phyloP scores from a whole-genome alignment of 2,888 invertebrate genomes.

The Parnassius mnemosyne region DNA sequence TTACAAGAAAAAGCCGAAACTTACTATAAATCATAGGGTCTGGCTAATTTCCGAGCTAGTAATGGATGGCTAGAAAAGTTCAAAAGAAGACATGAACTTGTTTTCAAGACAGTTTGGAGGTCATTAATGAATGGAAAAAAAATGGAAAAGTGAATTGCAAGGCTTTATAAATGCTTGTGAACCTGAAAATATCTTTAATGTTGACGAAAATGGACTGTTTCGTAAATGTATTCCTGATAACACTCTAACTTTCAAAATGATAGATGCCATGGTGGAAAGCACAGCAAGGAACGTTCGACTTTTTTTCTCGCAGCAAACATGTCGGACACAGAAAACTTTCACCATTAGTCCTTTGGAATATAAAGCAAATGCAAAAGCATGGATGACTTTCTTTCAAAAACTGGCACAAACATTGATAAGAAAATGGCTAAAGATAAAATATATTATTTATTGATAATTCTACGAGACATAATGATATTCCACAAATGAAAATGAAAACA shows the following conservation, averaged over 20 bases:
- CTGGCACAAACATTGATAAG: slow-evolving; percentile 34
- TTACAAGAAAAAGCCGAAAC: no score
- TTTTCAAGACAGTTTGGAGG: no score
- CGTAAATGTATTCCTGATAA: slow-evolving; percentile 32
- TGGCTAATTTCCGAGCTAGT: no score
- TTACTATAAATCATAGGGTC: no score
- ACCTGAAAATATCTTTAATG: no score
- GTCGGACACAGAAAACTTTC: slow-evolving; percentile 30
- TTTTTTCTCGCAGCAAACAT: slow-evolving; percentile 27
- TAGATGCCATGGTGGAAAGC: slow-evolving; percentile 32
- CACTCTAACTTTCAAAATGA: slow-evolving; percentile 33
- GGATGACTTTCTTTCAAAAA: slow-evolving; percentile 32
- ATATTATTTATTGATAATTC: slow-evolving; percentile 34
- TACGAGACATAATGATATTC: slow-evolving; percentile 31
- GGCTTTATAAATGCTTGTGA: no score
- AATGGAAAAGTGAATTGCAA: no score
- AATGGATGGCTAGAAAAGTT: no score
- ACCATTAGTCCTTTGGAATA: slow-evolving; percentile 27
- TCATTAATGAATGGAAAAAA: no score
- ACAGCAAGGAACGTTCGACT: slow-evolving; percentile 32
- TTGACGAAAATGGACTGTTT: no score
- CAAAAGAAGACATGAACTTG: no score
- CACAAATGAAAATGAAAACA: slow-evolving; percentile 30
- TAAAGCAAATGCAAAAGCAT: slow-evolving; percentile 28
- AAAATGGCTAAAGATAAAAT: slow-evolving; percentile 33